Conservation (phyloP, 2,113 vertebrate genomes). For the Erpornis zantholeuca region DNA sequence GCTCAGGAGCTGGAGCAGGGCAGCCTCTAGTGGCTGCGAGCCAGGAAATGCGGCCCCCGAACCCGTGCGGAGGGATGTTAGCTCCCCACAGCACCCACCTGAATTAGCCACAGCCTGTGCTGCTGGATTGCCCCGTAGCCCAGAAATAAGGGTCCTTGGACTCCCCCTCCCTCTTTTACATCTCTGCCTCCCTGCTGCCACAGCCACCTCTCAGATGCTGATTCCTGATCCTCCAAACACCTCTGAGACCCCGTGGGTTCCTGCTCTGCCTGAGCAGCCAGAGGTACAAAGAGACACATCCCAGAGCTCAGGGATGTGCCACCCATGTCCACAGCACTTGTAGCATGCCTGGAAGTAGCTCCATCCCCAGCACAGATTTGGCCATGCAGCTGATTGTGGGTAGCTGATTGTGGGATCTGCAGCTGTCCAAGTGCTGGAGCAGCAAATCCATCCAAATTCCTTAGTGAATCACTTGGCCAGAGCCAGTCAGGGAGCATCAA, state of each 20-base stretch:
- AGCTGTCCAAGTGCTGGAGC: not conserved
- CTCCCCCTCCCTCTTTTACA: not conserved
- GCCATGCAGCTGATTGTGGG: not conserved
- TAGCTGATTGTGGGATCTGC: not conserved
- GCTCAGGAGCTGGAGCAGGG: constrained; percentile 53
- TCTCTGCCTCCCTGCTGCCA: not conserved
- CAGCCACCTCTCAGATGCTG: not conserved
- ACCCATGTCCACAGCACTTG: not conserved
- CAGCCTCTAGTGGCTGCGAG: constrained; percentile 45
- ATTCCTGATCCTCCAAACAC: not conserved
- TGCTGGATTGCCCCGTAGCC: not conserved
- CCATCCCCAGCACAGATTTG: not conserved
- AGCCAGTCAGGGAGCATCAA: not conserved
- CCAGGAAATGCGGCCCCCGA: not conserved
- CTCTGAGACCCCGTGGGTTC: not conserved
- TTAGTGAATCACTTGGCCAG: not conserved
- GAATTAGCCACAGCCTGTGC: not conserved
- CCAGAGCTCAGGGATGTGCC: not conserved
- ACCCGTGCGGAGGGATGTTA: too few species aligned
- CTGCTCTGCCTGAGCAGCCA: not conserved
- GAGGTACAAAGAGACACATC: not conserved
- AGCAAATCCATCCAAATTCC: not conserved
- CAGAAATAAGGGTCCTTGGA: not conserved
- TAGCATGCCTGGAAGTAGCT: not conserved
- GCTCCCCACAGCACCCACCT: not conserved